Evolutionary conservation across 2,113 vertebrate genomes (phyloP), one percentile per base, ranked within the genome.

Genomic region (Chionomys nivalis): DNA sequence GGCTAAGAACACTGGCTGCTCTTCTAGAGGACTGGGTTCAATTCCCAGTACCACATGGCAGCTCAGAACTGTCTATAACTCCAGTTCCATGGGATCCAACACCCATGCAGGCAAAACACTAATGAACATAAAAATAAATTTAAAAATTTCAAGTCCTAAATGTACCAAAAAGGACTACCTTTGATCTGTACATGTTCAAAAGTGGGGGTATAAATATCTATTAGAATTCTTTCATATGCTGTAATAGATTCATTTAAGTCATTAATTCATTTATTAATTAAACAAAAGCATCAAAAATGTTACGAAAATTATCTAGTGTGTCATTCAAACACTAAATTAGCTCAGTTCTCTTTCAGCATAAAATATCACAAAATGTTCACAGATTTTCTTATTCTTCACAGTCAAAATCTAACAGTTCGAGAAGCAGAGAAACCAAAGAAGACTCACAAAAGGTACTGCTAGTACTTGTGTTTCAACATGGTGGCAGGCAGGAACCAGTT

Each of bases 361-460:
- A 87, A 12, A 87, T 12, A 9, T 58, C 6, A 94, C 70, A 93
- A 95, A 90, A 91, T 89, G 24, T 44, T 94, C 75, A 76, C 14
- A 79, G 70, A 58, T 33, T 79, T 90, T 96, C 63, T 42, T 96
- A 93, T 96, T 96, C 94, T 91, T 97, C 94, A 77, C 95, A 99
- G 99, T 94, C 98, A 96, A 99, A 98, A 97, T 42, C 52, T 70
- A 98, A 97, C 49, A 31, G 86, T 81, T 83, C 58, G 58, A 97
- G 97, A 94, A 97, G 85, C 87, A 98, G 72, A 36, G 65, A 83
- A 79, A 97, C 77, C 17, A 93, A 90, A 81, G 96, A 91, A 82
- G 94, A 96, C n/a, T 87, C 89, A 92, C 95, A 91, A 96, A 93
- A 66, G 96, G 97, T 98, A 96, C 58, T 91, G 86, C 83, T 78